Evolutionary conservation across 2,113 vertebrate species (phyloP), one percentile per base, ranked within the genome.

Genomic region (Siniperca chuatsi): DNA sequence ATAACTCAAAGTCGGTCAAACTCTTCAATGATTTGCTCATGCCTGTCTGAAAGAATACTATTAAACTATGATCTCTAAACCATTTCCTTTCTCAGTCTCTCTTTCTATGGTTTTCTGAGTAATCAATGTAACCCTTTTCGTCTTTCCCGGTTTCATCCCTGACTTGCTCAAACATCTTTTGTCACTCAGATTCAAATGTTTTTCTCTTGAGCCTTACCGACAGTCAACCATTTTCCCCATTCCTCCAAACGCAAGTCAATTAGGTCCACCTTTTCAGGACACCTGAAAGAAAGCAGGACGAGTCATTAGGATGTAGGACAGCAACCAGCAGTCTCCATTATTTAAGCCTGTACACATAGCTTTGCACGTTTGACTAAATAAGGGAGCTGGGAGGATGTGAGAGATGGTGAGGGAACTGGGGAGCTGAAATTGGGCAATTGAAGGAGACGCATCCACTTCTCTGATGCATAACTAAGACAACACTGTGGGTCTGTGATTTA

Each of bases 381-480:
- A 58, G 61, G 25, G 61, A 87, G 74, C 84, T 88, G 89, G 91
- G 89, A 88, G 83, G 42, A 66, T 72, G 75, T 75, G 78, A 89
- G 86, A 74, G 78, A 79, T 77, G 83, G 48, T 44, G 74, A 85
- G 90, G 83, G 90, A 89, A 85, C 81, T 54, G 44, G 78, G 69
- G 58, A 81, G 79, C 82, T 88, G 83, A 68, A 89, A 80, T 74
- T 84, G 84, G 76, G 65, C 8, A 72, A 83, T 82, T 93, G 90
- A 87, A 66, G 83, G 87, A 81, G 83, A 87, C 52, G 11, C 83
- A 88, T 84, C 87, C 90, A 81, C 92, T 83, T 87, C 91, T 89
- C 65, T 91, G 94, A 93, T 91, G 94, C 94, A 91, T 89, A 90
- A 93, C 94, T 94, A 94, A 93, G 92, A 93, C 92, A 93, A 90